A percentile compares a stretch with the other conserved stretches of the same genome.
These are phyloP conservation scores for Pristionchus exspectatus DNA, from an alignment of 2,888 invertebrate species.

Conservation along the genomic window DNA sequence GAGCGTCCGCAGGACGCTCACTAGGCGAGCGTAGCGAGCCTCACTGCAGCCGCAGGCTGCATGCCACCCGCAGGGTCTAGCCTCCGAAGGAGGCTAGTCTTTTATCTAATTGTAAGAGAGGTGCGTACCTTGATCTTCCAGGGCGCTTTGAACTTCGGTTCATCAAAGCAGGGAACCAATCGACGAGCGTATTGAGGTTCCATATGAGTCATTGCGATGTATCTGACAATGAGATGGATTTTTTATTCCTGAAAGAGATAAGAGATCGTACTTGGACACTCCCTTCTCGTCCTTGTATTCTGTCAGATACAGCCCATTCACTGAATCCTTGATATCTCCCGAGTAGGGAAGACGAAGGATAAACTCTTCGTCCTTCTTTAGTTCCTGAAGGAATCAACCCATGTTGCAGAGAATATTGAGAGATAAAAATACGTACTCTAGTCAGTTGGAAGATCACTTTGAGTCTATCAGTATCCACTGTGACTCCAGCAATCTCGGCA, in stretches of 20 bases:
- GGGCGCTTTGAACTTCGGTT: constrained; percentile 69
- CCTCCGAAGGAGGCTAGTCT: too few relatives aligned
- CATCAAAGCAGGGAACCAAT: constrained; percentile 77
- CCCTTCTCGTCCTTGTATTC: constrained; percentile 53
- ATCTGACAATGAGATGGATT: constrained; percentile 15
- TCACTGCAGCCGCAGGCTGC: too few relatives aligned
- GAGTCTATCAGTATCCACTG: constrained; percentile 1
- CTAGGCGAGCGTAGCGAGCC: too few relatives aligned
- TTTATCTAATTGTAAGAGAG: not conserved
- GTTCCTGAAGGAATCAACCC: not conserved
- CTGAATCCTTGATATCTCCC: constrained; percentile 5
- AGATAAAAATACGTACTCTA: not conserved
- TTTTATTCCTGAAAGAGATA: not conserved
- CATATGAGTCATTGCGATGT: constrained; percentile 73
- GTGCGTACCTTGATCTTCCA: constrained; percentile 40
- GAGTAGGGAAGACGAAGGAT: constrained; percentile 48
- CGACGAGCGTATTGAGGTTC: constrained; percentile 74
- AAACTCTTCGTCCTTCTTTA: constrained; percentile 22
- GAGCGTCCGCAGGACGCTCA: too few relatives aligned
- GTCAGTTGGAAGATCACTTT: constrained; percentile 48
- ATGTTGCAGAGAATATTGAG: not conserved
- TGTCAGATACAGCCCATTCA: constrained; percentile 50
- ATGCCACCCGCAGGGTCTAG: too few relatives aligned
- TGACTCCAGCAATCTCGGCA: constrained; percentile 12
- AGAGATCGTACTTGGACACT: not conserved